Conservation (phyloP, 1,140 invertebrate genomes). For the Acyrthosiphon pisum region DNA sequence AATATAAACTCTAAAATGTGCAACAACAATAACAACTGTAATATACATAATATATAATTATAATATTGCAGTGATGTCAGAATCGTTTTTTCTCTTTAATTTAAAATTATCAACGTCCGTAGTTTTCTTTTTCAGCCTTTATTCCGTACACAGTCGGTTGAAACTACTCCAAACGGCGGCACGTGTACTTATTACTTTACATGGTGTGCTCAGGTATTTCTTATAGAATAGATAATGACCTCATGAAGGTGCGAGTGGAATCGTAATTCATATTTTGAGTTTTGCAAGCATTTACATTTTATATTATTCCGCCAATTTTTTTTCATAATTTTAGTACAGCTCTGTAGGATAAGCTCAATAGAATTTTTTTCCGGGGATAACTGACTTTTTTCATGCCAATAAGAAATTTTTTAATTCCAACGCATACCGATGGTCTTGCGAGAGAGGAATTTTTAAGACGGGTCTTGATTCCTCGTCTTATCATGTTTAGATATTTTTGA, state of each 20-base stretch:
- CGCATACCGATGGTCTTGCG: background rate
- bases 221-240: too few relatives aligned
- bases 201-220: background rate
- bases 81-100: background rate
- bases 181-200: background rate
- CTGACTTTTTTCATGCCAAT: background rate
- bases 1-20: background rate
- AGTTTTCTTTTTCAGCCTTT: background rate
- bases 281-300: too few relatives aligned
- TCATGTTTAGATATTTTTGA: too few relatives aligned
- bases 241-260: background rate
- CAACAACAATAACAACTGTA: background rate
- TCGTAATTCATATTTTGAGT: background rate
- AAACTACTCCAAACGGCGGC: too few relatives aligned
- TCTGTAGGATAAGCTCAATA: background rate
- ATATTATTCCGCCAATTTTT: background rate
- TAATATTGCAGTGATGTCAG: background rate
- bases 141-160: too few relatives aligned
- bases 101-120: background rate
- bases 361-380: background rate
- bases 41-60: background rate
- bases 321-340: background rate
- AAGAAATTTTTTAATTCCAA: background rate
- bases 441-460: background rate
- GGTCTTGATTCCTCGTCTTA: too few relatives aligned